Base-by-base conservation (phyloP, 2,797 vertebrate species). In the Melanogrammus aeglefinus region DNA sequence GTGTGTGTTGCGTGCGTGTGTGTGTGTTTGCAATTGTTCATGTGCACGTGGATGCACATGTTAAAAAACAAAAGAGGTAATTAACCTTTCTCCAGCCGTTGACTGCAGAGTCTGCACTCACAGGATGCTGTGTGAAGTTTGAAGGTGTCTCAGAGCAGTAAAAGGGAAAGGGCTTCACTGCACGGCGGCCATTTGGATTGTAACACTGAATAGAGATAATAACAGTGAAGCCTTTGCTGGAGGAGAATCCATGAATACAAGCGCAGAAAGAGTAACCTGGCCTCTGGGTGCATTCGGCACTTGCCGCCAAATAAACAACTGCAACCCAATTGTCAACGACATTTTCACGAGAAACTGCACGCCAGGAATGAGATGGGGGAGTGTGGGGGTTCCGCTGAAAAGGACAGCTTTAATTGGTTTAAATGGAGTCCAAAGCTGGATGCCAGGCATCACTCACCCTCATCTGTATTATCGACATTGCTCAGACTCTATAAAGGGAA, bases 331-430 rank as follows among this genome's bases (percentile, higher is more conserved):
- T 69, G 57, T 74, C n/a, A 39, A 33, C 27, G 13, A 33, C 12
- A 12, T 66, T 70, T 74, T 75, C 39, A 74, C 9, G 13, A 77
- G 73, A 27, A 35, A 31, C 8, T 57, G 18, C 77, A 76, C 70
- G 74, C 70, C 38, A 0, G 75, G 80, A 70, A 79, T 81, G 72
- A 70, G 78, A 21, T n/a, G 16, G 12, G 44, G 44, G 12, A 10
- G 44, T 13, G 44, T 75, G 74, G 35, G 76, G 76, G 76, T 73
- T 84, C 84, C 77, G 51, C 79, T 81, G 83, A 82, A 80, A 82
- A 79, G 75, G 72, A 76, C 81, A 74, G 77, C 77, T 87, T 83
- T 86, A 90, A 88, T 88, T 85, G 82, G 81, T 82, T 85, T 74
- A 39, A 76, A 77, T 72, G 81, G 81, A 75, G 76, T 82, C 75